Evolutionary conservation across 1,140 invertebrate species (phyloP).

Genomic region (Ylistrum balloti): DNA sequence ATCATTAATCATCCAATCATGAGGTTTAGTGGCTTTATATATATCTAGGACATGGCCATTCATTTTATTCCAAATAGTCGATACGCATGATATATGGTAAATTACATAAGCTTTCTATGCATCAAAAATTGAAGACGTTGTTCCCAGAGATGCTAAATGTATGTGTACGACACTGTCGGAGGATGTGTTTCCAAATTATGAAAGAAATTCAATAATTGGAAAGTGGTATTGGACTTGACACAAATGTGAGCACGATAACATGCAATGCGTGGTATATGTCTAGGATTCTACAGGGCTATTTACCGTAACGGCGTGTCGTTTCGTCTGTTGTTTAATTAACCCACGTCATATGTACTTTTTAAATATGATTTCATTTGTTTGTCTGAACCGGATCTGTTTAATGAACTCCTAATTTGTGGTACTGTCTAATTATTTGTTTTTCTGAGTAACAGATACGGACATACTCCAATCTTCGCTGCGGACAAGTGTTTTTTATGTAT

Average conservation of each 20-base stretch:
- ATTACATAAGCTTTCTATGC: not conserved
- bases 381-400: not conserved
- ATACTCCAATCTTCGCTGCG: not conserved
- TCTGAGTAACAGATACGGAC: not conserved
- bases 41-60: not conserved
- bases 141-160: not conserved
- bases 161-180: not conserved
- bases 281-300: not conserved
- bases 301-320: not conserved
- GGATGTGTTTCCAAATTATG: not conserved
- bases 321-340: not conserved
- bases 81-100: not conserved
- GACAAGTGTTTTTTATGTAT: not conserved
- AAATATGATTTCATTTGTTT: not conserved
- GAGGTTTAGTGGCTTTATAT: not conserved
- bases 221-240: not conserved
- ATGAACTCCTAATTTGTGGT: not conserved
- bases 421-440: not conserved
- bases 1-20: not conserved
- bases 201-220: slow-evolving; percentile 1
- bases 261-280: not conserved
- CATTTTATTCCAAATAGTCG: not conserved
- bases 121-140: not conserved
- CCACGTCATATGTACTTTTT: not conserved
- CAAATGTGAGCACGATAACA: not conserved